Evolutionary conservation across 2,113 vertebrate species (phyloP).

Genomic region (Leucopsar rothschildi): DNA sequence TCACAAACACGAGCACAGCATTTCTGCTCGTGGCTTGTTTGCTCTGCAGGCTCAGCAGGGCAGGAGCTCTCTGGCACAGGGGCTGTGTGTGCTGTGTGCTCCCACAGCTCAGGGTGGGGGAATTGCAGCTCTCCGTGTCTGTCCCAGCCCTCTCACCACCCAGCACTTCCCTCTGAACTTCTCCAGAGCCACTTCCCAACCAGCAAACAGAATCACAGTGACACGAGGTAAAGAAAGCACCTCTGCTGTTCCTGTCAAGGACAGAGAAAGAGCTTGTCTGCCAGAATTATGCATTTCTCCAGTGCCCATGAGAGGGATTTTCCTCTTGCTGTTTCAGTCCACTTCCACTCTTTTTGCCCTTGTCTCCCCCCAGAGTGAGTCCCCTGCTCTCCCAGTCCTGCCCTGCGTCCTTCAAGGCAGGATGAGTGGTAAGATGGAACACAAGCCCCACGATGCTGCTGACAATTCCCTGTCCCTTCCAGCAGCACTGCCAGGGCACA

Average conservation of each 20-base stretch:
- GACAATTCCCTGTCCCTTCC: neutral
- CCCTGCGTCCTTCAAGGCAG: neutral
- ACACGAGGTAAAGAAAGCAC: neutral
- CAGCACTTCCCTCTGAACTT: neutral
- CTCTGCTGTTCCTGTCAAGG: neutral
- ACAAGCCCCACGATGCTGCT: rapidly evolving
- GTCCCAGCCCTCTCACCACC: neutral
- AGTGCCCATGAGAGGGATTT: neutral
- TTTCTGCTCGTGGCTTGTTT: neutral
- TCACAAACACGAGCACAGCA: rapidly evolving
- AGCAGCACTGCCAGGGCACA: rapidly evolving
- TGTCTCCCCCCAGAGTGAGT: neutral
- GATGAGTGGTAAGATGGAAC: neutral
- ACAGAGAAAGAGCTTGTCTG: neutral
- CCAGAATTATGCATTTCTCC: neutral
- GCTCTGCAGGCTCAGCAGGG: neutral
- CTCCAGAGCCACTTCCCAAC: neutral
- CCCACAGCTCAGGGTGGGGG: neutral
- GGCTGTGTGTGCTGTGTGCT: neutral
- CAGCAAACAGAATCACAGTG: neutral
- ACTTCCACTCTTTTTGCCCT: neutral
- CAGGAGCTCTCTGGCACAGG: neutral
- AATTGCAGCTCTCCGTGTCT: neutral
- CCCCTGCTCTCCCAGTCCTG: neutral
- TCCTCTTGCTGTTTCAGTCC: neutral